Conservation (phyloP, 2,113 vertebrate species). For the Arvicanthis niloticus region DNA sequence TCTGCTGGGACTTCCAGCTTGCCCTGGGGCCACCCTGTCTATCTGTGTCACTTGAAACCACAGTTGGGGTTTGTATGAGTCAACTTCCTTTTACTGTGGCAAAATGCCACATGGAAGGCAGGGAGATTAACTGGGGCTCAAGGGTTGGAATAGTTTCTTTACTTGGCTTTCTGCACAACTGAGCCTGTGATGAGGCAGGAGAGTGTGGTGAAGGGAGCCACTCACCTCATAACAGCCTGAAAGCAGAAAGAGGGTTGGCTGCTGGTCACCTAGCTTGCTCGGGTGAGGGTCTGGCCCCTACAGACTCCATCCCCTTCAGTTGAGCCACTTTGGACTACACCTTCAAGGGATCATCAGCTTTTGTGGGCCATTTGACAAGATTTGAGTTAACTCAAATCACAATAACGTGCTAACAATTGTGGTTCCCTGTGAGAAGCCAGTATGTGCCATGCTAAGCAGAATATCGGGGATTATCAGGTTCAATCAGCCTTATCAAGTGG, state of each 20-base stretch:
- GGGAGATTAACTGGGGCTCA: not conserved
- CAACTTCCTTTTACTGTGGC: not conserved
- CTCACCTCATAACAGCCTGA: not conserved
- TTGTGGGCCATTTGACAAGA: not conserved
- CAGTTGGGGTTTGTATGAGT: not conserved
- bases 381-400: not conserved
- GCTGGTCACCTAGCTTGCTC: not conserved
- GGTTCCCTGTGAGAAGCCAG: not conserved
- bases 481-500: not conserved
- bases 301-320: not conserved
- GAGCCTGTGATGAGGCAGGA: not conserved
- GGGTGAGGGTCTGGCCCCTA: not conserved
- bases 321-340: not conserved
- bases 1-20: not conserved
- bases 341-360: not conserved
- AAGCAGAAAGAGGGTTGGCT: not conserved
- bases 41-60: not conserved
- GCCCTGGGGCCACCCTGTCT: not conserved
- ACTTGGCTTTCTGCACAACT: fast-evolving
- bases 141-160: not conserved
- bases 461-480: not conserved
- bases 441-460: not conserved
- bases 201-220: too few relatives aligned
- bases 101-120: not conserved
- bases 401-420: not conserved